These are phyloP conservation scores for Megalonaias nervosa DNA, from an alignment of 1,140 invertebrate genomes.

Conservation along the genomic window DNA sequence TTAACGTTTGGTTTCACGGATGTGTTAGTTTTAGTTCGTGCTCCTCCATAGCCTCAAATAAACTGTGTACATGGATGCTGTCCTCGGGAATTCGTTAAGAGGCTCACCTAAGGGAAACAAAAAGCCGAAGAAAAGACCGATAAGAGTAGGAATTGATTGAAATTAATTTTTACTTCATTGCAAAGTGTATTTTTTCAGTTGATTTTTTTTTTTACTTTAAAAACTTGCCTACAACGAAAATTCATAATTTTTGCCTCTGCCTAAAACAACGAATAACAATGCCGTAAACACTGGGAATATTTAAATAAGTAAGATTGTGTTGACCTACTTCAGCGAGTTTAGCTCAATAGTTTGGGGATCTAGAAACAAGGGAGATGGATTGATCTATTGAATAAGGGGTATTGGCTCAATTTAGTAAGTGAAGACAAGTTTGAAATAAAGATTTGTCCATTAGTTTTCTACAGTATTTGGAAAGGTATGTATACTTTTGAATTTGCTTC, in stretches of 20 bases:
- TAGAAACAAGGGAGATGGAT: conserved; percentile 6
- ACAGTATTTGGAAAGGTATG: too few relatives aligned
- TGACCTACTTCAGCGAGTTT: conserved; percentile 15
- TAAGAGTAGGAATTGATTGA: background rate
- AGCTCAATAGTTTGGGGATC: conserved; percentile 15
- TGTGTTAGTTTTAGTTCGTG: too few relatives aligned
- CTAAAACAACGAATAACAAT: background rate
- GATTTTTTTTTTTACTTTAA: too few relatives aligned
- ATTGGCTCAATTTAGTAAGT: background rate
- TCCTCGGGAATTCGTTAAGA: conserved; percentile 8
- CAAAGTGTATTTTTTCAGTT: background rate
- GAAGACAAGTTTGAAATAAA: background rate
- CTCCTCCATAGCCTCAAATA: conserved; percentile 6
- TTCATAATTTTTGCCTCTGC: too few relatives aligned
- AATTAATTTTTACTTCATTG: background rate
- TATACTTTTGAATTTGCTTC: too few relatives aligned
- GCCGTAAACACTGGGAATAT: conserved; percentile 11
- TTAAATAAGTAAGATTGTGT: conserved; percentile 13
- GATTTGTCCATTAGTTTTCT: background rate
- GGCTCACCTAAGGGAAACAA: background rate
- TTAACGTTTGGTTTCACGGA: too few relatives aligned
- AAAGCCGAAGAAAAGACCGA: background rate
- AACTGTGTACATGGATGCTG: conserved; percentile 5
- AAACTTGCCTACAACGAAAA: too few relatives aligned
- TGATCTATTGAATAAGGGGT: background rate